A percentile compares a stretch with the other conserved stretches of the same genome.
phyloP scores from a whole-genome alignment of 2,888 invertebrate genomes.

The Pristionchus mayeri region DNA sequence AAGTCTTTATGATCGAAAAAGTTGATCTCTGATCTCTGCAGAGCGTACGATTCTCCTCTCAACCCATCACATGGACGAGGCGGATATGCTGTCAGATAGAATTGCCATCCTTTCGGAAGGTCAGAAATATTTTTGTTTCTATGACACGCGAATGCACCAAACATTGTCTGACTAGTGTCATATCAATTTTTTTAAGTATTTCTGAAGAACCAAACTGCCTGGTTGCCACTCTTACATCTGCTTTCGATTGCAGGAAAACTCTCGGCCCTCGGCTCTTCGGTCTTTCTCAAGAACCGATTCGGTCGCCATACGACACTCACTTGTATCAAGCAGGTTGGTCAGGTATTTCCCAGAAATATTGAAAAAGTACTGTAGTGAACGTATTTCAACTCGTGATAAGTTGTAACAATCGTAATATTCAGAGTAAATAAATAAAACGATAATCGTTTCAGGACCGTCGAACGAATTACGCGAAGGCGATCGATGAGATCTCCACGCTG shows the following conservation, averaged over 20 bases:
- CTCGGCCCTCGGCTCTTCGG: conserved; percentile 77
- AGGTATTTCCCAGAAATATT: too few species aligned
- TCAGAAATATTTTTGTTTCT: conserved; percentile 49
- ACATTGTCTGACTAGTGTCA: background rate
- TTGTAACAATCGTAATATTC: background rate
- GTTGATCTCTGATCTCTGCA: conserved; percentile 49
- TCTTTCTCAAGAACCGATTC: conserved; percentile 79
- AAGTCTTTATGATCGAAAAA: too few species aligned
- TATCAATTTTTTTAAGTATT: background rate
- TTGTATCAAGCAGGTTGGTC: conserved; percentile 51
- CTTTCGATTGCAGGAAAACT: conserved; percentile 58
- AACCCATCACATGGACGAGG: conserved; percentile 80
- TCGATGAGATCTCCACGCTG: conserved; percentile 47
- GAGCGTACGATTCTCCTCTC: conserved; percentile 78
- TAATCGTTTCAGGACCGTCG: conserved; percentile 32
- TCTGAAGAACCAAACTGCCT: too few species aligned
- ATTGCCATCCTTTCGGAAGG: conserved; percentile 79
- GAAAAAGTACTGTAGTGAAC: too few species aligned
- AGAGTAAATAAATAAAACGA: background rate
- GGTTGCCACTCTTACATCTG: too few species aligned
- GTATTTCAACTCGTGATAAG: background rate
- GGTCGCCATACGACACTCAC: conserved; percentile 76
- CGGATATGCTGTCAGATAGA: conserved; percentile 79
- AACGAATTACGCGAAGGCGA: background rate
- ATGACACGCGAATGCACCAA: too few species aligned